phyloP scores from a whole-genome alignment of 2,113 vertebrate genomes.

The Callaeas wilsoni region DNA sequence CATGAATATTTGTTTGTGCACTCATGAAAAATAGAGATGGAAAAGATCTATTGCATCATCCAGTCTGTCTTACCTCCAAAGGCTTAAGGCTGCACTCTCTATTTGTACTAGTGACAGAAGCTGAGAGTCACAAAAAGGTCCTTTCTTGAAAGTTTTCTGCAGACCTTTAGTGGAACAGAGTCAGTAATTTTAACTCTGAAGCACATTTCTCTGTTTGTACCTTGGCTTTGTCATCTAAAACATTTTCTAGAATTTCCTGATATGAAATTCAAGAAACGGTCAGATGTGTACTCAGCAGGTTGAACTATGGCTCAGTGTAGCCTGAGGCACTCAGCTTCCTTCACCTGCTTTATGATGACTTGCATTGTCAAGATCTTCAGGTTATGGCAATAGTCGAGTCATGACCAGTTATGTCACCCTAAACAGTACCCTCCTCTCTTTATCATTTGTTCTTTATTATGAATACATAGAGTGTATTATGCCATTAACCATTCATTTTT shows the following conservation, averaged over 20 bases:
- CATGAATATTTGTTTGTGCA: conserved; percentile 19
- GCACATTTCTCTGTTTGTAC: background rate
- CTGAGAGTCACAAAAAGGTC: background rate
- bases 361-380: background rate
- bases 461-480: background rate
- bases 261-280: background rate
- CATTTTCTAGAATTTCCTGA: background rate
- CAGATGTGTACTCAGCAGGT: background rate
- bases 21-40: conserved; percentile 11
- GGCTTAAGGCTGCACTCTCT: background rate
- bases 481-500: background rate
- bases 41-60: background rate
- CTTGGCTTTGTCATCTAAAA: background rate
- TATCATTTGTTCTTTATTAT: background rate
- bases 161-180: background rate
- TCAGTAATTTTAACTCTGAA: background rate
- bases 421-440: background rate
- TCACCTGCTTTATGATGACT: background rate
- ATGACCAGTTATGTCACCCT: background rate
- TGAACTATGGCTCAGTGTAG: background rate
- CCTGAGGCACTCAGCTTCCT: background rate
- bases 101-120: background rate
- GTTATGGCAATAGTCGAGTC: background rate
- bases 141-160: background rate
- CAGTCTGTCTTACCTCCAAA: background rate